A percentile compares a stretch with the other conserved stretches of the same genome.
Conservation (phyloP, 1,140 invertebrate species). For the Bursaphelenchus mucronatus region DNA sequence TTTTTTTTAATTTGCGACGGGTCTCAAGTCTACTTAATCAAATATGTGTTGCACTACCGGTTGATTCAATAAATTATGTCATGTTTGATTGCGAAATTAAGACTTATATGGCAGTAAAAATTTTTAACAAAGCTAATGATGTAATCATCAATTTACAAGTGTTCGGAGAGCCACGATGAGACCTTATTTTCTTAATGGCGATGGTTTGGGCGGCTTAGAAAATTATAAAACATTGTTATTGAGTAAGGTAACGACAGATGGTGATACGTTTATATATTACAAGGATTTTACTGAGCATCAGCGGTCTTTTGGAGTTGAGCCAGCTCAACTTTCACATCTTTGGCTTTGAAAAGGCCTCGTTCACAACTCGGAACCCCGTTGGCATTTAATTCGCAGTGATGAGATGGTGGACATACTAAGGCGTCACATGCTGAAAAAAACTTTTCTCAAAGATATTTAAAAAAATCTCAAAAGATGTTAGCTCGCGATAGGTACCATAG, state of each 20-base stretch:
- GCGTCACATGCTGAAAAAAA: constrained; percentile 35
- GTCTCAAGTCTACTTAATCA: too few species aligned
- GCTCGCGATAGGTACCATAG: too few species aligned
- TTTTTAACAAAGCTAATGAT: not conserved
- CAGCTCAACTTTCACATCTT: constrained; percentile 21
- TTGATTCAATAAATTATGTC: too few species aligned
- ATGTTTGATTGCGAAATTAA: too few species aligned
- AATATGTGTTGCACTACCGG: too few species aligned
- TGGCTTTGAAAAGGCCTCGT: constrained; percentile 30
- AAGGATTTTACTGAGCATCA: not conserved
- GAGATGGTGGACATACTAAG: constrained; percentile 28
- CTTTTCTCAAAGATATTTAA: too few species aligned
- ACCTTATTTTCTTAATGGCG: not conserved
- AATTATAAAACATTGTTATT: not conserved
- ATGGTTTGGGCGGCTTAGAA: not conserved
- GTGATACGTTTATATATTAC: not conserved
- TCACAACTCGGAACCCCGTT: constrained; percentile 23
- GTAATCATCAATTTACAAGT: not conserved
- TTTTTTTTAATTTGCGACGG: too few species aligned
- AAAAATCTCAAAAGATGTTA: too few species aligned
- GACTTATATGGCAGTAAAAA: not conserved
- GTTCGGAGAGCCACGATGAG: too few species aligned
- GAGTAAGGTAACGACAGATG: too few species aligned
- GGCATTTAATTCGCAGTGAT: constrained; percentile 22
- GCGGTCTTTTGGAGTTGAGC: constrained; percentile 6